Conservation (phyloP, 2,888 invertebrate species). For the Atethmia centrago region DNA sequence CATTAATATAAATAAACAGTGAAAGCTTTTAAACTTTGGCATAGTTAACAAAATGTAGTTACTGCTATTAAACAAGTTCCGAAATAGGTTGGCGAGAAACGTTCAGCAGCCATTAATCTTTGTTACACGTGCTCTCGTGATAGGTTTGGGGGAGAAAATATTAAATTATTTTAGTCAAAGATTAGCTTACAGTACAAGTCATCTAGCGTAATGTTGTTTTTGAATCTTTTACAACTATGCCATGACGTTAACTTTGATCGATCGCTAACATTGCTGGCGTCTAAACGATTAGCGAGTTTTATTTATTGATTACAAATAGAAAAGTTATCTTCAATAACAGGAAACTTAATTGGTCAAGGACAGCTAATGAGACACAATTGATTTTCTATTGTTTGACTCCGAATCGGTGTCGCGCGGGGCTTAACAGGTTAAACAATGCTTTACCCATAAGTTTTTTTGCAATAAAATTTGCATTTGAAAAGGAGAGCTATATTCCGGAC, state of each 20-base stretch:
- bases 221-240: constrained; percentile 36
- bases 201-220: constrained; percentile 36
- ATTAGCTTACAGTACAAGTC: constrained; percentile 25
- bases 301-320: constrained; percentile 28
- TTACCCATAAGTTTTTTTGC: neutral
- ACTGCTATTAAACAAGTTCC: constrained; percentile 38
- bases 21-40: constrained; percentile 26
- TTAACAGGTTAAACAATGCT: neutral
- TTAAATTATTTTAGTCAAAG: constrained; percentile 24
- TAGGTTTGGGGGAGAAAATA: constrained; percentile 22
- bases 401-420: no score
- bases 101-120: constrained; percentile 53
- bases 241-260: constrained; percentile 30
- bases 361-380: no score
- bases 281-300: constrained; percentile 33
- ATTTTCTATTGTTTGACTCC: no score
- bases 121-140: constrained; percentile 39
- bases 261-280: constrained; percentile 21
- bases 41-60: constrained; percentile 28
- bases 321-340: constrained; percentile 28
- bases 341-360: no score
- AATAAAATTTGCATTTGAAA: constrained; percentile 28
- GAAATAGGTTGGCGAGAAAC: constrained; percentile 47
- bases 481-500: constrained; percentile 12
- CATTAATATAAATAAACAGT: constrained; percentile 52